These are phyloP conservation scores for Leucosticte australis DNA, from an alignment of 2,113 vertebrate genomes.

Conservation along the genomic window DNA sequence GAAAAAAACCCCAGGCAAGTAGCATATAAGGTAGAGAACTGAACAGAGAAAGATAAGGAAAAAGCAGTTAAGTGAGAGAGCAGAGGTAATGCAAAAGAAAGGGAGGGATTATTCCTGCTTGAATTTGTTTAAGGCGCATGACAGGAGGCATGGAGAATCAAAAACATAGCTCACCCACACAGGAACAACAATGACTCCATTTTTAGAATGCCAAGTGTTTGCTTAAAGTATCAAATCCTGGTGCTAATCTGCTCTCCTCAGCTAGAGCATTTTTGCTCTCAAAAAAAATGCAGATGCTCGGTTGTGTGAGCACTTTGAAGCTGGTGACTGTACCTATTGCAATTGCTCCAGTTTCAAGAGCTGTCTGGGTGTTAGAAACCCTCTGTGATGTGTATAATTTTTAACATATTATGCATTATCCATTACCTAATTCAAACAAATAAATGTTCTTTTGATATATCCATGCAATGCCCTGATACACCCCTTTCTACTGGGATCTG, in stretches of 20 bases:
- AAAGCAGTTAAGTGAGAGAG: not conserved
- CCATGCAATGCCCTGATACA: rapidly evolving
- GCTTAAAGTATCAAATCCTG: not conserved
- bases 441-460: not conserved
- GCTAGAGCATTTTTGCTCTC: rapidly evolving
- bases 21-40: not conserved
- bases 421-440: not conserved
- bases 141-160: not conserved
- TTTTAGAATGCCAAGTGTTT: not conserved
- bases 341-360: not conserved
- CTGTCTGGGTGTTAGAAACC: not conserved
- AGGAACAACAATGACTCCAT: not conserved
- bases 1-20: not conserved
- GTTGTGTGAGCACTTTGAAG: rapidly evolving
- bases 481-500: not conserved
- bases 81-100: not conserved
- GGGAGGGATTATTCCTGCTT: not conserved
- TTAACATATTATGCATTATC: not conserved
- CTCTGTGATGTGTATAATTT: not conserved
- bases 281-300: not conserved
- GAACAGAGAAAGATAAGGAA: not conserved
- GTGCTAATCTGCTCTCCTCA: not conserved
- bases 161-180: not conserved
- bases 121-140: not conserved
- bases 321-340: not conserved